These are phyloP conservation scores for Cancer borealis DNA, from an alignment of 2,888 invertebrate species.

Conservation along the genomic window DNA sequence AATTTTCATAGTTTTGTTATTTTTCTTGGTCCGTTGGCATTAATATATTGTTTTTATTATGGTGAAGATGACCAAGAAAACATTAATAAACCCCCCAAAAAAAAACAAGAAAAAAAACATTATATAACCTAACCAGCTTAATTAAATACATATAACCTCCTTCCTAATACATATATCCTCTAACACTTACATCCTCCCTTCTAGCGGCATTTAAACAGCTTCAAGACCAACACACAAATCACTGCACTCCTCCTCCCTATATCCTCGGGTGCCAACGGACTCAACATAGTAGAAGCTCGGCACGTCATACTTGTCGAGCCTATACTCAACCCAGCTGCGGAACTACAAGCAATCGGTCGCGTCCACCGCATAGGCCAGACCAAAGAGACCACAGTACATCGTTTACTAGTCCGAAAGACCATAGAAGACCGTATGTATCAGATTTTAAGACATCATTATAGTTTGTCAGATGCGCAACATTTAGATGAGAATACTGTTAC, in stretches of 20 bases:
- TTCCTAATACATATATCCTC: too few species aligned
- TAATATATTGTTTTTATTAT: too few species aligned
- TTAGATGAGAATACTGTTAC: constrained; percentile 78
- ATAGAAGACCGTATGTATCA: constrained; percentile 86
- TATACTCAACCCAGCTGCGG: constrained; percentile 86
- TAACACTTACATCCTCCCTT: neutral
- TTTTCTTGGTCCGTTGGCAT: too few species aligned
- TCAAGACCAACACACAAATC: constrained; percentile 80
- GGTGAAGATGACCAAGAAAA: too few species aligned
- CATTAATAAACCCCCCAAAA: too few species aligned
- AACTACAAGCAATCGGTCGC: constrained; percentile 88
- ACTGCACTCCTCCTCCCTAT: constrained; percentile 85
- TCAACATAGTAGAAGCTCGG: constrained; percentile 89
- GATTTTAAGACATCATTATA: constrained; percentile 78
- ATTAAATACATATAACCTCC: too few species aligned
- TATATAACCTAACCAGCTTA: too few species aligned
- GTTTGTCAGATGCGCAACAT: constrained; percentile 27
- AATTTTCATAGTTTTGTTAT: too few species aligned
- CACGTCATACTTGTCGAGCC: constrained; percentile 89
- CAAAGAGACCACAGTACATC: constrained; percentile 86
- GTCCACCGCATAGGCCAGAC: constrained; percentile 90
- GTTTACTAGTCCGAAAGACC: constrained; percentile 84
- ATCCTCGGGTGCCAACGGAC: constrained; percentile 86
- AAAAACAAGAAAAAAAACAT: too few species aligned
- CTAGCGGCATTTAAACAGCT: constrained; percentile 81